Evolutionary conservation across 2,113 vertebrate species (phyloP).

Genomic region (Brachirus orientalis): DNA sequence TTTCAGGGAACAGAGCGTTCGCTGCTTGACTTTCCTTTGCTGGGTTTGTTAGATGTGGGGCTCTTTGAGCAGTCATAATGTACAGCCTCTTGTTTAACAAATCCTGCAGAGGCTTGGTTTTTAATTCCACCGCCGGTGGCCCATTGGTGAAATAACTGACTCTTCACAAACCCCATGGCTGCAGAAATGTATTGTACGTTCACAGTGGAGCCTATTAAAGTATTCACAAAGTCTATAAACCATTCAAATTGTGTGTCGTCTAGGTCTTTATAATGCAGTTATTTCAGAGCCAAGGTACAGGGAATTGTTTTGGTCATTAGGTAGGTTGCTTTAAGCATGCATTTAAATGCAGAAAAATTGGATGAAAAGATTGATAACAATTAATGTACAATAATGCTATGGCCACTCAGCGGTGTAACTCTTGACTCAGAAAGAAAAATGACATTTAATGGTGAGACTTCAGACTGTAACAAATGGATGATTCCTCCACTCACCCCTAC

Average conservation of each 20-base stretch:
- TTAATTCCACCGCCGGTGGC: constrained; percentile 31
- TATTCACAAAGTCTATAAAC: constrained; percentile 34
- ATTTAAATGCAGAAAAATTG: neutral
- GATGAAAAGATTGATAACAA: too few relatives aligned
- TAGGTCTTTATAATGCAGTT: neutral
- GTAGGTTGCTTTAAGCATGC: constrained; percentile 3
- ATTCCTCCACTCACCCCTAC: too few relatives aligned
- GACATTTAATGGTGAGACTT: too few relatives aligned
- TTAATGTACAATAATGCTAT: too few relatives aligned
- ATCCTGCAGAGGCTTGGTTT: constrained; percentile 24
- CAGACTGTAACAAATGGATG: too few relatives aligned
- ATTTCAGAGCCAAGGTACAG: neutral
- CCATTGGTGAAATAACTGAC: neutral
- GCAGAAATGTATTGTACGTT: constrained; percentile 14
- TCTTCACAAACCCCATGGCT: neutral
- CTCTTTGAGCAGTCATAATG: constrained; percentile 41
- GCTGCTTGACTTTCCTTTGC: constrained; percentile 20
- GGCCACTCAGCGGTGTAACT: too few relatives aligned
- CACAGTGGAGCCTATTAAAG: constrained; percentile 21
- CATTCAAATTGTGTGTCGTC: constrained; percentile 11
- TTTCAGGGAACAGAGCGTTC: constrained; percentile 45
- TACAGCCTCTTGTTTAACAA: constrained; percentile 31
- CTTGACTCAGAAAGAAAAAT: too few relatives aligned
- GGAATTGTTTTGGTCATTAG: constrained; percentile 6
- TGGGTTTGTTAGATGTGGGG: constrained; percentile 34